These are phyloP conservation scores for Pterocles gutturalis DNA, from an alignment of 2,113 vertebrate species.

Conservation along the genomic window DNA sequence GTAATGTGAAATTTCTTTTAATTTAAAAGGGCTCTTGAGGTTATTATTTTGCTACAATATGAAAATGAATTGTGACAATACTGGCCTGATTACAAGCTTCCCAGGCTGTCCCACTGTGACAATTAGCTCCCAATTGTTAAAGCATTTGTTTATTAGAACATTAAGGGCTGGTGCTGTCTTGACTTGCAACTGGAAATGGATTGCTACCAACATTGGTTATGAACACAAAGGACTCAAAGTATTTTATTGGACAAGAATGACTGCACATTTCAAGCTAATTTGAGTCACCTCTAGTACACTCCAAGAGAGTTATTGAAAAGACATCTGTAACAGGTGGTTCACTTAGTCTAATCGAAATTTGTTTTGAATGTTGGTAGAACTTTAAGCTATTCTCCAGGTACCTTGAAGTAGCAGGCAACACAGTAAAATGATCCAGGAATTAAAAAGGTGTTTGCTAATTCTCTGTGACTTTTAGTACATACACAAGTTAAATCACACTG, in stretches of 20 bases:
- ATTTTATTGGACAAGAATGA: slow-evolving; percentile 68
- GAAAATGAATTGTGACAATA: slow-evolving; percentile 80
- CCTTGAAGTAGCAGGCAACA: neutral
- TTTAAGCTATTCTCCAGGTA: slow-evolving; percentile 46
- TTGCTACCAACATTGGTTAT: slow-evolving; percentile 55
- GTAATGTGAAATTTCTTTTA: slow-evolving; percentile 58
- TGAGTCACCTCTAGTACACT: slow-evolving; percentile 38
- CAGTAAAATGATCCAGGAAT: slow-evolving; percentile 37
- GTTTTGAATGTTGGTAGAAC: slow-evolving; percentile 40
- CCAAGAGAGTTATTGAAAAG: slow-evolving; percentile 47
- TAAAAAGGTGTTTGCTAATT: slow-evolving; percentile 25
- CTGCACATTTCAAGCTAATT: slow-evolving; percentile 58
- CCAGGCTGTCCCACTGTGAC: slow-evolving; percentile 75
- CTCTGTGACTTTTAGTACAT: neutral
- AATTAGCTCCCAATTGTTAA: slow-evolving; percentile 81
- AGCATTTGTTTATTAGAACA: slow-evolving; percentile 75
- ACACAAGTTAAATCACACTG: neutral
- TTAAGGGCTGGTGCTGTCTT: slow-evolving; percentile 65
- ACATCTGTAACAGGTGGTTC: slow-evolving; percentile 36
- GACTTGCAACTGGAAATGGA: slow-evolving; percentile 66
- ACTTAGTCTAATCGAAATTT: slow-evolving; percentile 33
- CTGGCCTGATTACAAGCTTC: slow-evolving; percentile 73
- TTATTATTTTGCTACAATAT: slow-evolving; percentile 79
- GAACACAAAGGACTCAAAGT: slow-evolving; percentile 47
- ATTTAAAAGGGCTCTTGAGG: slow-evolving; percentile 69